Percentiles rank a stretch among this genome's conserved stretches.
Conservation (phyloP, 2,113 vertebrate species). For the Daubentonia madagascariensis region DNA sequence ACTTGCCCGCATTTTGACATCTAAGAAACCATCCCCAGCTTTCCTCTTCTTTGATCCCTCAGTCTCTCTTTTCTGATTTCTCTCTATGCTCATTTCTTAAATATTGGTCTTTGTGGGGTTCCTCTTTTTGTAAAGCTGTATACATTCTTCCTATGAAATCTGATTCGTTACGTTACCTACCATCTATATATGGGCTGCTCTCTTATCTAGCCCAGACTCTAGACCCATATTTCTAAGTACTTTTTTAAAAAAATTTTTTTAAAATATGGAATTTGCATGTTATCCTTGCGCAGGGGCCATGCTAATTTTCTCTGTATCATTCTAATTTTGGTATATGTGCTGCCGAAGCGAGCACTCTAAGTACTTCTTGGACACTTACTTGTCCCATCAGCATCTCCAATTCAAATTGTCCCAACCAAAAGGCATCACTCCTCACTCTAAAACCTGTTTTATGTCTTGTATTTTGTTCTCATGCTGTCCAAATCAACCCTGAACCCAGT, state of each 20-base stretch:
- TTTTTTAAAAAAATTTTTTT: too few species aligned
- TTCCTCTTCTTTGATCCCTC: neutral
- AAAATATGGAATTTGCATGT: too few species aligned
- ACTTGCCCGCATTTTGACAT: neutral
- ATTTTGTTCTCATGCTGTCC: neutral
- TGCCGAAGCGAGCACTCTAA: too few species aligned
- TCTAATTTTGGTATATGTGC: too few species aligned
- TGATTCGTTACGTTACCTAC: neutral
- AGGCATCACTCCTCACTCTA: neutral
- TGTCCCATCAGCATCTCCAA: neutral
- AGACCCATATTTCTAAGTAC: neutral
- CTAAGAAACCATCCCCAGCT: neutral
- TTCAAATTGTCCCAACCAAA: neutral
- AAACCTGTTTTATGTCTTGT: neutral
- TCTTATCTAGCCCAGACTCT: neutral
- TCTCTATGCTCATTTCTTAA: neutral
- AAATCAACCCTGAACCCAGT: neutral
- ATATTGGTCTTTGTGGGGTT: neutral
- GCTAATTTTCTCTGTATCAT: too few species aligned
- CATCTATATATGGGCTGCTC: neutral
- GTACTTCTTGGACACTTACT: neutral
- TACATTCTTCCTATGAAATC: neutral
- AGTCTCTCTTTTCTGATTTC: neutral
- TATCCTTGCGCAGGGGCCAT: too few species aligned
- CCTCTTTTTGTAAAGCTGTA: neutral